These are phyloP conservation scores for Phainopepla nitens DNA, from an alignment of 2,113 vertebrate genomes.

Conservation along the genomic window DNA sequence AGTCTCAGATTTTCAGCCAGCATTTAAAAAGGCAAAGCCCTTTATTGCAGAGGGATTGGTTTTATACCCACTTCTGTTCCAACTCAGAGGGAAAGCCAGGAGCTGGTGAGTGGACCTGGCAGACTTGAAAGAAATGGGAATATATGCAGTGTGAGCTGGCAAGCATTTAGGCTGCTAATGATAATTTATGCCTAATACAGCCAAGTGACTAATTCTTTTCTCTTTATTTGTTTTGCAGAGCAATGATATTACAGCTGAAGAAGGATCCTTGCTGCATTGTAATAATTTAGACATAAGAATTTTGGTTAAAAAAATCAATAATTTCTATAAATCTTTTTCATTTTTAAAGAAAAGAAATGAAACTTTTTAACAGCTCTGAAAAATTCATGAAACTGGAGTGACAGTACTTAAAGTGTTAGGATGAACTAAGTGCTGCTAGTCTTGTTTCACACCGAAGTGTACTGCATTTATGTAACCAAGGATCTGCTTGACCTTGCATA, in stretches of 20 bases:
- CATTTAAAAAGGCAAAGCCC: neutral
- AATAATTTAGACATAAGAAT: neutral
- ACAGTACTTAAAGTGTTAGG: neutral
- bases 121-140: neutral
- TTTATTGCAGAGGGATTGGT: neutral
- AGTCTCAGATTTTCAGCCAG: neutral
- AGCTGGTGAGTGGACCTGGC: neutral
- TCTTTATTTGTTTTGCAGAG: conserved; percentile 42
- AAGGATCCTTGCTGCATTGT: neutral
- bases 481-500: neutral
- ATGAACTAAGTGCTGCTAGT: neutral
- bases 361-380: neutral
- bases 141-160: neutral
- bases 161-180: neutral
- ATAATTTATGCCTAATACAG: neutral
- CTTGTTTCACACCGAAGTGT: neutral
- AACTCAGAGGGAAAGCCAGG: neutral
- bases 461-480: neutral
- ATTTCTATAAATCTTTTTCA: neutral
- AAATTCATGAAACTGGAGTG: neutral
- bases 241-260: conserved; percentile 11
- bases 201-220: neutral
- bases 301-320: neutral
- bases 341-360: neutral
- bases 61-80: neutral